Conservation (phyloP, 2,797 vertebrate genomes). For the Cyclura pinguis region DNA sequence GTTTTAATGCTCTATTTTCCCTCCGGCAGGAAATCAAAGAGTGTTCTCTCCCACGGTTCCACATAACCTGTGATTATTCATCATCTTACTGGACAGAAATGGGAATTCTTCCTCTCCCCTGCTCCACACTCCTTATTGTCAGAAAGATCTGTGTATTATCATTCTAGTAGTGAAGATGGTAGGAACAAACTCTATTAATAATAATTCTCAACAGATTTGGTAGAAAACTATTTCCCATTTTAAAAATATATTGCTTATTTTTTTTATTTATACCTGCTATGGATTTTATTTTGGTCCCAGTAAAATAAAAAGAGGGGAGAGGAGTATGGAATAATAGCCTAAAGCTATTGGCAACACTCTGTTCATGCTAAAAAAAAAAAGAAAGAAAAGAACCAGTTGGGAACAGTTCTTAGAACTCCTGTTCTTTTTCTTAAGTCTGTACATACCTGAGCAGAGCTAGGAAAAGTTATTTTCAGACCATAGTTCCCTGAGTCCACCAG, state of each 20-base stretch:
- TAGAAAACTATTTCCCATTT: not conserved
- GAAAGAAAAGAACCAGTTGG: not conserved
- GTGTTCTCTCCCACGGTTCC: constrained; percentile 24
- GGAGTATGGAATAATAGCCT: not conserved
- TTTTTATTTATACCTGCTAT: no score
- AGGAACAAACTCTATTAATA: not conserved
- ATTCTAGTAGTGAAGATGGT: not conserved
- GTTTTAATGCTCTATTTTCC: constrained; percentile 38
- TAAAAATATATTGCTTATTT: not conserved
- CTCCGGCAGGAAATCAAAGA: constrained; percentile 40
- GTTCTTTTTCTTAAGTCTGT: not conserved
- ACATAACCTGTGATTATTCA: not conserved
- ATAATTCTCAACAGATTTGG: constrained; percentile 31
- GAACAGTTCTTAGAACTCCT: not conserved
- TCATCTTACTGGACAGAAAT: constrained; percentile 11
- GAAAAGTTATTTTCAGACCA: not conserved
- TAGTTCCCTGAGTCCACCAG: no score
- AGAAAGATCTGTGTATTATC: not conserved
- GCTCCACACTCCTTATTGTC: constrained; percentile 2
- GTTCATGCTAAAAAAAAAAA: not conserved
- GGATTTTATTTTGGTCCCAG: not conserved
- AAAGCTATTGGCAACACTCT: not conserved
- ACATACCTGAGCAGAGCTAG: not conserved
- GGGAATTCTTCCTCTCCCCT: not conserved
- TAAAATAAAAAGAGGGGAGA: not conserved